Percentiles rank a stretch among this genome's conserved stretches.
phyloP scores from a whole-genome alignment of 2,888 invertebrate genomes.

The Harmothoe impar region DNA sequence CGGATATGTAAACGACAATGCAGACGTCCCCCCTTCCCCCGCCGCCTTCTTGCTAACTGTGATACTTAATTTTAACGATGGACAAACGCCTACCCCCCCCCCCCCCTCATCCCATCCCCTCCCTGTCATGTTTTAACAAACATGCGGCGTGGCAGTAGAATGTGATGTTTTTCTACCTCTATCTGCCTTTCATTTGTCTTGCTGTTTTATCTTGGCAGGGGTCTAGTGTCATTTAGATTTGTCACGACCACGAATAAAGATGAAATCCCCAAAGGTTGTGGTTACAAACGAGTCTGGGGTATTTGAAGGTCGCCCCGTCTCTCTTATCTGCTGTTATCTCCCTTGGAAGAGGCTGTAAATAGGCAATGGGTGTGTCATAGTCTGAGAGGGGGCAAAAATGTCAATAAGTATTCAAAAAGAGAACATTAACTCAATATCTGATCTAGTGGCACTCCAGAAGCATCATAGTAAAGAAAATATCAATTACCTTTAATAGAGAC shows the following conservation, averaged over 20 bases:
- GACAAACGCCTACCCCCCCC: no score
- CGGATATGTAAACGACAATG: no score
- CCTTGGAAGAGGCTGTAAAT: not conserved
- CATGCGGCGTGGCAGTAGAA: not conserved
- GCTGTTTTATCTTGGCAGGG: not conserved
- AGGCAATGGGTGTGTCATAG: not conserved
- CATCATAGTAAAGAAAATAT: not conserved
- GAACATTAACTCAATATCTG: slow-evolving; percentile 2
- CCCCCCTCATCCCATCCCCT: not conserved
- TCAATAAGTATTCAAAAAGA: slow-evolving; percentile 37
- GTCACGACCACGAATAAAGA: slow-evolving; percentile 13
- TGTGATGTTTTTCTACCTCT: not conserved
- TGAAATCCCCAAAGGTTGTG: not conserved
- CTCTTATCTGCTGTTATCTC: not conserved
- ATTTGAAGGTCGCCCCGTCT: slow-evolving; percentile 17
- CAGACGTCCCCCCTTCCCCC: no score
- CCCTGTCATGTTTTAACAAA: slow-evolving; percentile 25
- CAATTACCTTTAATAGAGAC: not conserved
- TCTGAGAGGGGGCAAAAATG: not conserved
- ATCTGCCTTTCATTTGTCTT: not conserved
- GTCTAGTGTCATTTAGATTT: slow-evolving; percentile 38
- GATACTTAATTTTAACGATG: no score
- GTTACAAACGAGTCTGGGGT: not conserved
- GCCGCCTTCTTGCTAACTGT: no score
- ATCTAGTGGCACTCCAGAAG: not conserved